Evolutionary conservation across 1,140 invertebrate genomes (phyloP).

Genomic region (Hetaerina americana): DNA sequence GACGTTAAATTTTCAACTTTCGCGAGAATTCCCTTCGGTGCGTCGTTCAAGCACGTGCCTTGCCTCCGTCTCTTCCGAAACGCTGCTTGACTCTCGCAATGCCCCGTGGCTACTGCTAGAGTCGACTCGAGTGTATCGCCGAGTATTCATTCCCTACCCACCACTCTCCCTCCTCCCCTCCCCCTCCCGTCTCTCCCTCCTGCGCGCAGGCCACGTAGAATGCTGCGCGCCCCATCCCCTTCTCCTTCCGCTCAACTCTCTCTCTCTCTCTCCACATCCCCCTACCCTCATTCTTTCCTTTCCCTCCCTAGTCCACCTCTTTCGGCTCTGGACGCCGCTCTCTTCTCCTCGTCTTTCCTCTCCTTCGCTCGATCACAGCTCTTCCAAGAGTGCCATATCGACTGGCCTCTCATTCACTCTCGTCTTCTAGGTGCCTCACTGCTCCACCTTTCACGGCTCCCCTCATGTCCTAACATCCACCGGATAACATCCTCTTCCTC

Average conservation of each 20-base stretch:
- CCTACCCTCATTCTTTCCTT: not conserved
- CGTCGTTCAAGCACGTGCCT: too few relatives aligned
- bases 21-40: too few relatives aligned
- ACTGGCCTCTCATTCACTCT: too few relatives aligned
- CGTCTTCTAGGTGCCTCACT: too few relatives aligned
- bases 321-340: not conserved
- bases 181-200: constrained; percentile 10
- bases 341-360: too few relatives aligned
- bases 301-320: not conserved
- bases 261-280: not conserved
- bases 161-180: constrained; percentile 13
- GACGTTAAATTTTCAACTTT: too few relatives aligned
- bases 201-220: not conserved
- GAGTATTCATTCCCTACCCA: constrained; percentile 31
- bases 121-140: constrained; percentile 5
- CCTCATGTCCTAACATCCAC: too few relatives aligned
- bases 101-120: not conserved
- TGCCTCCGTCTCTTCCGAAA: not conserved
- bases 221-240: not conserved
- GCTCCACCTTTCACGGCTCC: too few relatives aligned
- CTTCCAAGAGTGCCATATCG: too few relatives aligned
- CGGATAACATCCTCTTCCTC: too few relatives aligned
- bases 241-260: not conserved
- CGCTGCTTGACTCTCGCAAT: not conserved
- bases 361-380: too few relatives aligned